A percentile compares a stretch with the other conserved stretches of the same genome.
Conservation (phyloP, 2,797 vertebrate genomes). For the Coregonus ussuriensis region DNA sequence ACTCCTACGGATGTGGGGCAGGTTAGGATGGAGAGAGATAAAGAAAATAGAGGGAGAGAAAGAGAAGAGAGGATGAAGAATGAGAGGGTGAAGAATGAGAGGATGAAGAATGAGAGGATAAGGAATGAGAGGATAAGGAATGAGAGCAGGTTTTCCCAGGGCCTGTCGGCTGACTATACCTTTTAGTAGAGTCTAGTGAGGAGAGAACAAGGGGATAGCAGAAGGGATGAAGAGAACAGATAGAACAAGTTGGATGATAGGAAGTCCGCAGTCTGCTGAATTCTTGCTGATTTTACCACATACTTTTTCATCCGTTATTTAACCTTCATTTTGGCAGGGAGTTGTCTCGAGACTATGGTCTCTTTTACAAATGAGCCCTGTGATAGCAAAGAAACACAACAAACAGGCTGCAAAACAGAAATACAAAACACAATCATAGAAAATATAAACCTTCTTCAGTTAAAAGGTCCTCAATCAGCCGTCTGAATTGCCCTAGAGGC, state of each 20-base stretch:
- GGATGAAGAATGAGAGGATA: conserved; percentile 57
- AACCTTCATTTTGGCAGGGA: too few relatives aligned
- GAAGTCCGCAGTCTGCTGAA: not conserved
- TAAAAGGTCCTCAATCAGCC: too few relatives aligned
- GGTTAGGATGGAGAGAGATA: conserved; percentile 29
- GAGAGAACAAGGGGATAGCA: conserved; percentile 15
- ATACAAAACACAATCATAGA: too few relatives aligned
- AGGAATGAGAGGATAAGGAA: conserved; percentile 77
- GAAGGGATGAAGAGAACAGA: not conserved
- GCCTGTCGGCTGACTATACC: conserved; percentile 72
- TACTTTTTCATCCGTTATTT: not conserved
- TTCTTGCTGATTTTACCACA: not conserved
- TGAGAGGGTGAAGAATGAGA: conserved; percentile 55
- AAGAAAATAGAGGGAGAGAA: not conserved
- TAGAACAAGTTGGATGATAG: not conserved
- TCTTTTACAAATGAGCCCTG: too few relatives aligned
- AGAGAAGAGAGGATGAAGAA: conserved; percentile 68
- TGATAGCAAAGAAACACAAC: too few relatives aligned
- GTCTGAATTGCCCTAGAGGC: too few relatives aligned
- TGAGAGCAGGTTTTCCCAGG: conserved; percentile 68
- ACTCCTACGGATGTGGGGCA: conserved; percentile 70
- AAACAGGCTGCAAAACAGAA: too few relatives aligned
- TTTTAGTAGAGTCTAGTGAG: conserved; percentile 62
- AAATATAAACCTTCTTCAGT: too few relatives aligned
- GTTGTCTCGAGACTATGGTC: too few relatives aligned